phyloP scores from a whole-genome alignment of 2,797 vertebrate species.

The Uromys caudimaculatus region DNA sequence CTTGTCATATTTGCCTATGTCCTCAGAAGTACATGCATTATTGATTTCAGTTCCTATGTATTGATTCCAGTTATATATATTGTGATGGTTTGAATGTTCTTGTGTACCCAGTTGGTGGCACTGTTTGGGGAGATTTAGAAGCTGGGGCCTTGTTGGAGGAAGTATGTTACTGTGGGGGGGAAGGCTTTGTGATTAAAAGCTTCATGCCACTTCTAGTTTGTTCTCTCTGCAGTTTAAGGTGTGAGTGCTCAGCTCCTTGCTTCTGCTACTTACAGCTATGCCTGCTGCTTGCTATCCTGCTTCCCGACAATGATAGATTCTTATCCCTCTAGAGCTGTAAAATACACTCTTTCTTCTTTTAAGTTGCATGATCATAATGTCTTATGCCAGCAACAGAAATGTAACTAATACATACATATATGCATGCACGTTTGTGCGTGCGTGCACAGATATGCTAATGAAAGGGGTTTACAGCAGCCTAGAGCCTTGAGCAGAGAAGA shows the following conservation, averaged over 20 bases:
- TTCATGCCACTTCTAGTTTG: neutral
- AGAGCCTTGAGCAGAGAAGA: neutral
- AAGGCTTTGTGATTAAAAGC: neutral
- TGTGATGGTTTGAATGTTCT: neutral
- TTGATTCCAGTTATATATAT: neutral
- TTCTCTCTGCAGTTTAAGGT: neutral
- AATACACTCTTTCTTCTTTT: neutral
- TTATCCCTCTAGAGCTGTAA: neutral
- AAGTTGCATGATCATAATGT: neutral
- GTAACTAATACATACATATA: neutral
- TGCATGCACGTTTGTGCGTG: neutral
- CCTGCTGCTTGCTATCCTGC: no score
- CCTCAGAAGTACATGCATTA: neutral
- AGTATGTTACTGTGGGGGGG: neutral
- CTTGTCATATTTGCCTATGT: neutral
- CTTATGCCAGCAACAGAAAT: neutral
- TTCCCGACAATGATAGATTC: neutral
- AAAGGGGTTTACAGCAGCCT: neutral
- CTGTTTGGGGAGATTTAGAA: neutral
- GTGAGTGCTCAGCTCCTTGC: neutral
- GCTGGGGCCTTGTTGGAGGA: neutral
- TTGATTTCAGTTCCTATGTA: neutral
- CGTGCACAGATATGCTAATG: neutral
- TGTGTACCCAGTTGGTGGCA: neutral
- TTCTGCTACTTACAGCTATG: neutral